These are phyloP conservation scores for Mythimna impura DNA, from an alignment of 2,888 invertebrate genomes.

Conservation along the genomic window DNA sequence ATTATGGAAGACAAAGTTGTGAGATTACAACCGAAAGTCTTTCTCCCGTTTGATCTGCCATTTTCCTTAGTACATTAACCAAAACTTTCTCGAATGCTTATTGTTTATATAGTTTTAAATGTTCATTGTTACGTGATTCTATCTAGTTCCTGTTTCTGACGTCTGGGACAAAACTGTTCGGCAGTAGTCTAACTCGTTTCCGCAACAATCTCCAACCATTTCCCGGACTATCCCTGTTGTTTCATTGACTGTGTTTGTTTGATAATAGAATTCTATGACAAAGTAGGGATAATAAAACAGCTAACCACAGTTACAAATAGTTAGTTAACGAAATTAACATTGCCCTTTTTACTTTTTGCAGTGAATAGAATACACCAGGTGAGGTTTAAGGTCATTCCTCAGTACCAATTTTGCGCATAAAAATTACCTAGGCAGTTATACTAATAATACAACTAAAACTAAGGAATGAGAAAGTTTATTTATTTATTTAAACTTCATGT, in stretches of 20 bases:
- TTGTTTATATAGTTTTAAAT: conserved; percentile 11
- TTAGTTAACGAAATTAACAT: not conserved
- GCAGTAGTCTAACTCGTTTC: not conserved
- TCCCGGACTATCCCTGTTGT: no score
- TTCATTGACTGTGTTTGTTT: no score
- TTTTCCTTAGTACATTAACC: conserved; percentile 37
- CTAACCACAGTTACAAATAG: no score
- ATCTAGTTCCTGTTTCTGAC: conserved; percentile 4
- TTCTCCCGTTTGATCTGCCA: conserved; percentile 25
- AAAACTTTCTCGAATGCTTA: conserved; percentile 18
- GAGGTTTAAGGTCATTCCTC: not conserved
- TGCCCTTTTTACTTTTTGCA: not conserved
- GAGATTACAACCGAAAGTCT: conserved; percentile 35
- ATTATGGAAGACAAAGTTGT: conserved; percentile 25
- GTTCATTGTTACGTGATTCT: conserved; percentile 12
- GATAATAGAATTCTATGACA: no score
- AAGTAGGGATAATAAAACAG: no score
- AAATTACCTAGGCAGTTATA: no score
- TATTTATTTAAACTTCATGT: no score
- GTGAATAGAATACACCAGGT: not conserved
- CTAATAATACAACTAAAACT: no score
- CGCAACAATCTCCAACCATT: not conserved
- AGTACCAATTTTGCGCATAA: not conserved
- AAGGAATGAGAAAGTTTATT: no score
- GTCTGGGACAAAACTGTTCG: conserved; percentile 5